Evolutionary conservation across 1,140 invertebrate species (phyloP), one percentile per base, ranked within the genome.

Genomic region (Hermetia illucens): DNA sequence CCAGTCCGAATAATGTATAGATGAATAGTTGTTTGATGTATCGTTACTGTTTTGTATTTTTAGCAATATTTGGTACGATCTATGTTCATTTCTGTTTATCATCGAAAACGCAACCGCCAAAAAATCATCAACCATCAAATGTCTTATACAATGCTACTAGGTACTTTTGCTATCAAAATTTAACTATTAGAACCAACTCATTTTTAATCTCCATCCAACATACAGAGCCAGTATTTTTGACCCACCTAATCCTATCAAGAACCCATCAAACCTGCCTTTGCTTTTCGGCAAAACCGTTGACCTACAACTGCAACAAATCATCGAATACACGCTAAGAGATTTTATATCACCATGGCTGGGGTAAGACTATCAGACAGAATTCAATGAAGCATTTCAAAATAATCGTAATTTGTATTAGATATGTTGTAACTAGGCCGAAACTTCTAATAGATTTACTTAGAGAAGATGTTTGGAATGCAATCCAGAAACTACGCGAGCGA

Each of bases 281-380:
- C 71, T 86, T 44, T 81, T 83, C 61, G 79, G 77, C 29, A 69
- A 83, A 44, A 80, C 82, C 42, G 79, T 91, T 21, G 86, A 90
- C 53, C 74, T 76, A 51, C 75, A 84, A 42, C 52, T 91, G 10
- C 82, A 88, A 49, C 80, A 88, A 54, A 64, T 92, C 5, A 66
- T 91, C 36, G 84, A 90, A 55, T 72, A 83, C 52, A 60, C 78
- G 33, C 64, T 88, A 16, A 65, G 80, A 49, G 86, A 91, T 60
- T 88, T 83, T 62, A 68, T 92, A 36, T 63, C 74, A 12, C 62
- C 65, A 34, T 88, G 82, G 79, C 62, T 89, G 20, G 75, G 55
- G 57, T 60, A 73, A 42, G 75, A 77, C 20, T 61, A 68, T 75
- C 20, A 58, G 9, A 21, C 16, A 31, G 8, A 27, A 32, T 36